Evolutionary conservation across 2,888 invertebrate genomes (phyloP), one percentile per base, ranked within the genome.

Genomic region (Stenoptilia bipunctidactyla): DNA sequence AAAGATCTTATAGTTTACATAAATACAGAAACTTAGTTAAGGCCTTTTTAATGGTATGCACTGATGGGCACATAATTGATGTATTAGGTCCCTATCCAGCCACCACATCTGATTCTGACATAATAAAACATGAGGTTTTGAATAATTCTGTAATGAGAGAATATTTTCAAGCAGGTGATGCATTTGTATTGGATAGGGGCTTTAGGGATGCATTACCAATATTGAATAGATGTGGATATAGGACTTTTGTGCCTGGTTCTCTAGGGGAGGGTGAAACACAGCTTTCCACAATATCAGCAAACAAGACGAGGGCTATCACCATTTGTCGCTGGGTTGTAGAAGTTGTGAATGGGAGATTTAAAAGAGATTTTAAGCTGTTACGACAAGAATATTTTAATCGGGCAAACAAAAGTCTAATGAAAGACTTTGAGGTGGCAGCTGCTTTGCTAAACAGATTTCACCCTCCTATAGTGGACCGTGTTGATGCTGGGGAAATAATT

Each of bases 1-100:
- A 43, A 36, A 35, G 41, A 13, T 45, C 46, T 13, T 51, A 49
- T 27, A 49, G 47, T 34, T 15, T 46, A 10, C 51, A 50, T 33
- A 53, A 53, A 43, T 50, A 42, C 36, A 43, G 44, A 12, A 55
- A 52, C 33, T 30, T 50, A 1, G 4, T 49, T 13, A 53, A 53
- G 45, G 48, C 50, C 12, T 50, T 53, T 46, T 14, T 54, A 38
- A 43, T 54, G 13, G 45, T 47, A 8, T 45, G 48, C 13, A 39
- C 37, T 12, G 46, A 51, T 46, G 51, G 49, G 30, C 44, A 52
- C 40, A 50, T 47, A 34, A 33, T 47, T 34, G 47, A 50, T 35
- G 45, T 47, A 9, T 39, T 40, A 13, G 48, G 49, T n/a, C 48
- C 52, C 12, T 45, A 46, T 46, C 38, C 47, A 38, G 49, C 49